Evolutionary conservation across 2,797 vertebrate species (phyloP), one percentile per base, ranked within the genome.

Genomic region (Netta rufina): DNA sequence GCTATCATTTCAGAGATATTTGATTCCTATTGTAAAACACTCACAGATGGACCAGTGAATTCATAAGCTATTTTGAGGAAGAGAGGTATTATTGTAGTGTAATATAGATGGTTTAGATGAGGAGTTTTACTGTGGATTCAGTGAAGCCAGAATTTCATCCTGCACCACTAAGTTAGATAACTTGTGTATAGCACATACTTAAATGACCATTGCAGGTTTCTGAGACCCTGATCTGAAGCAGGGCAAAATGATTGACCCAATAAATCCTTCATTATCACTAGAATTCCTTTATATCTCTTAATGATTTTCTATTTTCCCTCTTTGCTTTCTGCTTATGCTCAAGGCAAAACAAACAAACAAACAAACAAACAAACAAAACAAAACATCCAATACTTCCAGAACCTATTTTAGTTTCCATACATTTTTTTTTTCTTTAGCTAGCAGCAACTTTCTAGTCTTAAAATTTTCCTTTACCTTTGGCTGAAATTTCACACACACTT

Each of bases 401-500:
- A 70, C 1, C 1, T 82, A 16, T 79, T 81, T 78, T 67, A 45
- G 2, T 79, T 87, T 74, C 28, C 6, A 18, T 38, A 19, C 49
- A 11, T 14, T 0, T 25, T 1, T 45, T 66, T 49, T 66, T 11
- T 4, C 17, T 6, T 74, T 73, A 69, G 9, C 6, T 43, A 89
- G 7, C 33, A 89, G 28, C 8, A 87, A 20, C 21, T 82, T 89
- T 66, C 18, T 62, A 24, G 30, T 65, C 12, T 15, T 69, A 64
- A 92, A 93, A 92, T 27, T 84, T 85, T 89, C 12, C 17, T 90
- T 88, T 89, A 83, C 75, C 61, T 85, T 86, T 67, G 71, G 72
- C 84, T 92, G 77, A 87, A 92, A 89, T 93, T 95, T 90, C 86
- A 84, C 49, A 91, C 71, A 77, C 14, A 89, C 82, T 93, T 95